These are phyloP conservation scores for Acanthosoma haemorrhoidale DNA, from an alignment of 2,888 invertebrate species.

Conservation along the genomic window DNA sequence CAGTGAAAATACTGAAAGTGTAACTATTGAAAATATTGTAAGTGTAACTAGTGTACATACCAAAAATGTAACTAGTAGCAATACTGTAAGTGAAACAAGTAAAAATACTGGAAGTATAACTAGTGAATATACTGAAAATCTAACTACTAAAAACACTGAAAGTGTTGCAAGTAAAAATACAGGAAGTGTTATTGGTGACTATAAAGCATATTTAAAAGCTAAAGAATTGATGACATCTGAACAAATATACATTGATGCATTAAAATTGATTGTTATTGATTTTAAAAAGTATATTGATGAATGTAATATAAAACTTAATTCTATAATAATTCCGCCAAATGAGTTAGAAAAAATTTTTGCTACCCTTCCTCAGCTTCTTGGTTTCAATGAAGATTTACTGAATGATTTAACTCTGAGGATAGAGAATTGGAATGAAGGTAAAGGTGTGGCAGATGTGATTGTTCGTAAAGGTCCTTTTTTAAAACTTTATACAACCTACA, in stretches of 20 bases:
- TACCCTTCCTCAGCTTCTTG: conserved; percentile 51
- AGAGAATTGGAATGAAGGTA: conserved; percentile 48
- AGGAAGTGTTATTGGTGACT: conserved; percentile 4
- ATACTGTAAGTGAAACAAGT: not conserved
- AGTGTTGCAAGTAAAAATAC: not conserved
- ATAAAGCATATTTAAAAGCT: conserved; percentile 48
- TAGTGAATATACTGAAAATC: not conserved
- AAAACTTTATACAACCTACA: conserved; percentile 54
- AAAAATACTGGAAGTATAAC: not conserved
- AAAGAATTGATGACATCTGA: conserved; percentile 54
- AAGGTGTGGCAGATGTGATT: conserved; percentile 53
- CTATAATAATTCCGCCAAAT: conserved; percentile 47
- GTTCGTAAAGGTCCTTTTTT: conserved; percentile 56
- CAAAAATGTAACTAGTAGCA: not conserved
- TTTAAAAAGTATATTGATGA: conserved; percentile 48
- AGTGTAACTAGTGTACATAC: not conserved
- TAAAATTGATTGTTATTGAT: conserved; percentile 51
- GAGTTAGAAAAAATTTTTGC: conserved; percentile 50
- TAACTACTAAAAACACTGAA: not conserved
- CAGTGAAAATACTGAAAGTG: too few relatives aligned
- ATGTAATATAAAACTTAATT: conserved; percentile 42
- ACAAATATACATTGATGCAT: conserved; percentile 52
- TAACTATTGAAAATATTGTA: not conserved
- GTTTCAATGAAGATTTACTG: conserved; percentile 52
- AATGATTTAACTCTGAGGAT: conserved; percentile 50